Evolutionary conservation across 2,888 invertebrate species (phyloP).

Genomic region (Athripsodes cinereus): DNA sequence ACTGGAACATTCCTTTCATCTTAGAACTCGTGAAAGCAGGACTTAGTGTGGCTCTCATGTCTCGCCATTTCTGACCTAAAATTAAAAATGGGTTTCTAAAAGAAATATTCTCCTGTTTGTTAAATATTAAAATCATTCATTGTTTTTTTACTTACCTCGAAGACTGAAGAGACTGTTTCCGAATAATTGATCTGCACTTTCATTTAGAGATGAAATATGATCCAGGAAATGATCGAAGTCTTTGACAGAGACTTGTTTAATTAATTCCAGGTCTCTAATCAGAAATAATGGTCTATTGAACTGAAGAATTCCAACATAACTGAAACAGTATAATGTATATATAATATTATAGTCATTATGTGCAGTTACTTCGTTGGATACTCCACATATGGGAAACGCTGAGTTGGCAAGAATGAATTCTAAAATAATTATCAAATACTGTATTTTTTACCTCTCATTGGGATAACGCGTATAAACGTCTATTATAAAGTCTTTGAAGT

Average conservation of each 20-base stretch:
- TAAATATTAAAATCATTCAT: neutral
- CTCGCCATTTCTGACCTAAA: neutral
- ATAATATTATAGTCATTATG: too few species aligned
- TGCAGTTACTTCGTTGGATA: too few species aligned
- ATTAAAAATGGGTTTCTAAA: neutral
- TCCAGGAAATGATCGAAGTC: slow-evolving; percentile 53
- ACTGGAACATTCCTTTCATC: neutral
- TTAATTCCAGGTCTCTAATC: slow-evolving; percentile 48
- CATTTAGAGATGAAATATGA: slow-evolving; percentile 36
- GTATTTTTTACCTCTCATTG: neutral
- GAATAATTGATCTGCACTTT: slow-evolving; percentile 43
- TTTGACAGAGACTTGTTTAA: slow-evolving; percentile 49
- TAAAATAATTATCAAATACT: too few species aligned
- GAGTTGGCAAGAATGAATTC: too few species aligned
- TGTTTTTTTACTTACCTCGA: slow-evolving; percentile 33
- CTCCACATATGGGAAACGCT: too few species aligned
- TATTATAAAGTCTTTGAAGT: neutral
- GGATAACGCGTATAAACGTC: neutral
- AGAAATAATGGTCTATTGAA: slow-evolving; percentile 38
- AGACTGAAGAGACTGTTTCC: slow-evolving; percentile 44
- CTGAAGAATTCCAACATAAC: slow-evolving; percentile 45
- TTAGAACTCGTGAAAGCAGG: neutral
- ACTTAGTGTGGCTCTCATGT: neutral
- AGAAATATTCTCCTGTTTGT: neutral
- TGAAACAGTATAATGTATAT: slow-evolving; percentile 27